A percentile compares a stretch with the other conserved stretches of the same genome.
These are phyloP conservation scores for Thamnophis sirtalis DNA, from an alignment of 2,113 vertebrate species.

Conservation along the genomic window DNA sequence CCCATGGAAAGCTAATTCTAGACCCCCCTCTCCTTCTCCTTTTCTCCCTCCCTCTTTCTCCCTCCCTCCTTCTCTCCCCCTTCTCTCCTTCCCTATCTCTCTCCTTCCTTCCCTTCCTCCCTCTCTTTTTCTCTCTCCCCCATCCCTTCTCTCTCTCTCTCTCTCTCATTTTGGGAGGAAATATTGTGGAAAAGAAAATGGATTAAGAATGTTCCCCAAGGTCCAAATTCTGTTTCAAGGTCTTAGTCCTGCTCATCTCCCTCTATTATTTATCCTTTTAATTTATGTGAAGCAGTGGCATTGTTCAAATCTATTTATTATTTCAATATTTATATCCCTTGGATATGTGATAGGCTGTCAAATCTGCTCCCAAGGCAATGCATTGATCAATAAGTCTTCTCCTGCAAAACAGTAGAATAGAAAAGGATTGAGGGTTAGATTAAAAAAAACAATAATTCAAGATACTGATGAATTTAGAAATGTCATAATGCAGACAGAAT, in stretches of 20 bases:
- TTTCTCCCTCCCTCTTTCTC: not conserved
- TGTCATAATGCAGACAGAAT: not conserved
- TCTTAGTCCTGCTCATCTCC: not conserved
- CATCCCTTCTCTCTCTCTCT: too few relatives aligned
- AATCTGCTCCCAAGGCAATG: not conserved
- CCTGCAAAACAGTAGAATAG: not conserved
- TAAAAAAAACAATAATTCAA: not conserved
- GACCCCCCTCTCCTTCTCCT: not conserved
- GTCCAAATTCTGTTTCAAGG: not conserved
- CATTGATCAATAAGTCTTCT: not conserved
- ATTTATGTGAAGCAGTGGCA: not conserved
- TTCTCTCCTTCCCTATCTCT: too few relatives aligned
- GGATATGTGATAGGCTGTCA: not conserved
- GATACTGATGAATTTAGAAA: not conserved
- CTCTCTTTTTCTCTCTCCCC: rapidly evolving
- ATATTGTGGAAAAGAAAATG: not conserved
- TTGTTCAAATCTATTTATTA: not conserved
- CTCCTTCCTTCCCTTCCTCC: too few relatives aligned
- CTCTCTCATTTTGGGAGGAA: not conserved
- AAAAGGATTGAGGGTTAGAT: not conserved
- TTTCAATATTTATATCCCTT: not conserved
- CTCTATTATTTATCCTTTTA: not conserved
- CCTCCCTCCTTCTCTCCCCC: too few relatives aligned
- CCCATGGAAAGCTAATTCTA: not conserved
- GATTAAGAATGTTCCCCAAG: not conserved